Evolutionary conservation across 1,140 invertebrate genomes (phyloP).

Genomic region (Apis dorsata): DNA sequence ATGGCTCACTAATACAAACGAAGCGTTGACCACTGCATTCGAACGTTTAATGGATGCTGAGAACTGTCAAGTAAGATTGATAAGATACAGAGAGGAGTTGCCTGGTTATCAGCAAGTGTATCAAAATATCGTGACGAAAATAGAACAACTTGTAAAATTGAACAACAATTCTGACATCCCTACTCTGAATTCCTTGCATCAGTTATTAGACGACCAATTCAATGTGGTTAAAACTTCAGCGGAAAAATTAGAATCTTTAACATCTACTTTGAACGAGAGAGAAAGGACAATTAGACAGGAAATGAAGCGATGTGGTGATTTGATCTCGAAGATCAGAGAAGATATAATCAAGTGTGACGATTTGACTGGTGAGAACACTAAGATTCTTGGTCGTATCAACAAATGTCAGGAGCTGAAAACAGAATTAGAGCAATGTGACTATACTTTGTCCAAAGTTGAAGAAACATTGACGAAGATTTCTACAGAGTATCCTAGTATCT

Average conservation of each 20-base stretch:
- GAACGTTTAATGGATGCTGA: conserved; percentile 90
- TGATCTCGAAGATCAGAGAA: conserved; percentile 89
- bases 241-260: conserved; percentile 86
- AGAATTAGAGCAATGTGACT: conserved; percentile 83
- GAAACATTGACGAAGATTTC: conserved; percentile 82
- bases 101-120: conserved; percentile 88
- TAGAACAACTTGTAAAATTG: conserved; percentile 88
- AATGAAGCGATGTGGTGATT: conserved; percentile 86
- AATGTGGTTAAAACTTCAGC: conserved; percentile 86
- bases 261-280: conserved; percentile 85
- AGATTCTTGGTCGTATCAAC: conserved; percentile 89
- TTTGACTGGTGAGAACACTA: conserved; percentile 91
- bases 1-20: conserved; percentile 91
- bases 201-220: conserved; percentile 89
- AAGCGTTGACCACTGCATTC: conserved; percentile 86
- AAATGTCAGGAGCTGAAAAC: conserved; percentile 86
- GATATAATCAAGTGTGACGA: conserved; percentile 94
- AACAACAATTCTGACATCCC: conserved; percentile 87
- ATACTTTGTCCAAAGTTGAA: conserved; percentile 81
- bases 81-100: conserved; percentile 93
- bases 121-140: conserved; percentile 88
- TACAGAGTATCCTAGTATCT: conserved; percentile 88
- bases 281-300: conserved; percentile 87
- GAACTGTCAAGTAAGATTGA: conserved; percentile 87
- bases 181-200: conserved; percentile 85